Base-by-base conservation (phyloP, 1,140 invertebrate species). In the Rhizoglyphus robini region DNA sequence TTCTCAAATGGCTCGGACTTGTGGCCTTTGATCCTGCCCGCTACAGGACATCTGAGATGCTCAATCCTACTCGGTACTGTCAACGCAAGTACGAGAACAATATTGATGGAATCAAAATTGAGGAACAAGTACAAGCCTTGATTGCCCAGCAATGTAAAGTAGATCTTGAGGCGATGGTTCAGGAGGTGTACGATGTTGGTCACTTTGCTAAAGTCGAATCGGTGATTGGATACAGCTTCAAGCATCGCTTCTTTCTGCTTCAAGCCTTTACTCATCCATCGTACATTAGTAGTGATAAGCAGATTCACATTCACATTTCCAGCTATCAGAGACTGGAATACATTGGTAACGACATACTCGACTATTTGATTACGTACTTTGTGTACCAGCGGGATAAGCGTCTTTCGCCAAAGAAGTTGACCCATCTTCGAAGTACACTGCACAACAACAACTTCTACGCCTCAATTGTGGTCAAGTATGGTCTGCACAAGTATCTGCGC, bases 391-490 rank as follows among this genome's bases (percentile, higher is more conserved):
- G 80, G 67, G 73, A 73, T 0, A 72, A 82, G 63, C 64, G 68
- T 62, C 81, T 86, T 73, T 83, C 76, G 47, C 90, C 89, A 0
- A 93, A 93, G 0, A 82, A 89, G 34, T 75, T 97, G 11, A 96
- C 92, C 0, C 91, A 96, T 79, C 74, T 97, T 38, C 78, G 93
- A 34, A 94, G 92, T 18, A 88, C 94, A 0, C 77, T 98, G 0
- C 93, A 97, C 0, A 97, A 97, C 73, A 98, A 97, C 73, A 84
- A 88, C 61, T 96, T 90, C 0, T 92, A 97, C 74, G 91, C 89
- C 0, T 86, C 87, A 38, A 80, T 95, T 34, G 81, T 87, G 54
- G 90, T 96, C n/a, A 84, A 88, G 68, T 82, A 88, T 76, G 83
- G 84, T 15, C 83, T 82, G 66, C 78, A 84, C 67, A 79, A 81